Evolutionary conservation across 2,888 invertebrate species (phyloP).

Genomic region (Dasypogon diadema): DNA sequence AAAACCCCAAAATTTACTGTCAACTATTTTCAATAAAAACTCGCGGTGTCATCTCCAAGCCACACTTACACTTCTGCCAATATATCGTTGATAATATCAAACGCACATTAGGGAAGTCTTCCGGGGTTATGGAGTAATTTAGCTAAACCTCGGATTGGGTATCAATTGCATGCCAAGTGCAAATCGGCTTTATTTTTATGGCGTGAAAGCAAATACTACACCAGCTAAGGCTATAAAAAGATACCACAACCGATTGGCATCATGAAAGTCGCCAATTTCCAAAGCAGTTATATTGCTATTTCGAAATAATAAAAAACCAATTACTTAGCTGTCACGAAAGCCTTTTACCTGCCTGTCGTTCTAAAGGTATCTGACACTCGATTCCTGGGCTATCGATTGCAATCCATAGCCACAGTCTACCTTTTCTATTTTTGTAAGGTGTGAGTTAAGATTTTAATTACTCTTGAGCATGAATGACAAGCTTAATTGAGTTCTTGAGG

Average conservation of each 20-base stretch:
- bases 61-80: slow-evolving; percentile 8
- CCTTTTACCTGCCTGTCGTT: slow-evolving; percentile 14
- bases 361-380: slow-evolving; percentile 19
- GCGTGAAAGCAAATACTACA: slow-evolving; percentile 51
- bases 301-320: slow-evolving; percentile 50
- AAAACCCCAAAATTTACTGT: slow-evolving; percentile 47
- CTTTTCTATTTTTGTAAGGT: background rate
- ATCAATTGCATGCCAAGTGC: slow-evolving; percentile 49
- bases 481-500: background rate
- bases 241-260: slow-evolving; percentile 37
- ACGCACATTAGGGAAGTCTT: background rate
- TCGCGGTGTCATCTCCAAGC: slow-evolving; percentile 47
- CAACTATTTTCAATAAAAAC: slow-evolving; percentile 34
- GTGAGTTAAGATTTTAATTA: background rate
- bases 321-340: slow-evolving; percentile 50
- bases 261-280: slow-evolving; percentile 47
- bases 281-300: slow-evolving; percentile 48
- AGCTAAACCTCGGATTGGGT: slow-evolving; percentile 41
- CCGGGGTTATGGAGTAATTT: slow-evolving; percentile 11
- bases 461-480: background rate
- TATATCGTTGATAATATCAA: background rate
- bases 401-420: background rate
- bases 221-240: slow-evolving; percentile 9
- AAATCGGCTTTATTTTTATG: slow-evolving; percentile 46
- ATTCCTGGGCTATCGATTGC: slow-evolving; percentile 33